phyloP scores from a whole-genome alignment of 1,140 invertebrate species.

The Argopecten irradians region DNA sequence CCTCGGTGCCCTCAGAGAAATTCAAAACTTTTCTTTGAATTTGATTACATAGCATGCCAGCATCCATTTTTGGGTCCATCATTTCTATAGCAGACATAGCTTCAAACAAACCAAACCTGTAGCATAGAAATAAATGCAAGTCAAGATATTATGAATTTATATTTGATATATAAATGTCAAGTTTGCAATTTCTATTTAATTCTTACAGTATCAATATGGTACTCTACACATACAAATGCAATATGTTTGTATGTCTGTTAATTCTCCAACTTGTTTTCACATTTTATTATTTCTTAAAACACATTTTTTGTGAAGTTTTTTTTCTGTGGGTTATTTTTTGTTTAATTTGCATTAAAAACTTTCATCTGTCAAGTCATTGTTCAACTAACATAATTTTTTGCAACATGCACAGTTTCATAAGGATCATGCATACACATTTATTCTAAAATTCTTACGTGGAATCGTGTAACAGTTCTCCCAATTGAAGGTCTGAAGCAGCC shows the following conservation, averaged over 20 bases:
- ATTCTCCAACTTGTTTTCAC: no score
- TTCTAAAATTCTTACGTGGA: constrained; percentile 60
- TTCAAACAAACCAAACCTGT: constrained; percentile 92
- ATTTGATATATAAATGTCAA: not conserved
- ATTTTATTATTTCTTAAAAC: no score
- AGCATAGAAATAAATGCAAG: not conserved
- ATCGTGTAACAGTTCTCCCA: constrained; percentile 71
- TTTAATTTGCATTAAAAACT: not conserved
- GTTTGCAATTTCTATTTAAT: not conserved
- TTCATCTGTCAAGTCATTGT: not conserved
- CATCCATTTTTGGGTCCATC: constrained; percentile 99
- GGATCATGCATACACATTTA: not conserved
- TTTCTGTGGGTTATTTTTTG: no score
- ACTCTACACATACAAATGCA: no score
- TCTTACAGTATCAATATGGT: not conserved
- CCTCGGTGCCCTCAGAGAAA: constrained; percentile 90
- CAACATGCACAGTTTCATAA: not conserved
- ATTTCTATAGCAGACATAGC: constrained; percentile 99
- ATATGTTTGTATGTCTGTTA: no score
- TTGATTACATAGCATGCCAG: constrained; percentile 95
- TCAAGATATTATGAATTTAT: not conserved
- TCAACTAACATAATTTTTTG: not conserved
- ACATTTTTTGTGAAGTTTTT: no score
- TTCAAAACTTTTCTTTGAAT: constrained; percentile 87
- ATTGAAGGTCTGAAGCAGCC: constrained; percentile 60